Base-by-base conservation (phyloP, 1,140 invertebrate species). In the Helicoverpa armigera region DNA sequence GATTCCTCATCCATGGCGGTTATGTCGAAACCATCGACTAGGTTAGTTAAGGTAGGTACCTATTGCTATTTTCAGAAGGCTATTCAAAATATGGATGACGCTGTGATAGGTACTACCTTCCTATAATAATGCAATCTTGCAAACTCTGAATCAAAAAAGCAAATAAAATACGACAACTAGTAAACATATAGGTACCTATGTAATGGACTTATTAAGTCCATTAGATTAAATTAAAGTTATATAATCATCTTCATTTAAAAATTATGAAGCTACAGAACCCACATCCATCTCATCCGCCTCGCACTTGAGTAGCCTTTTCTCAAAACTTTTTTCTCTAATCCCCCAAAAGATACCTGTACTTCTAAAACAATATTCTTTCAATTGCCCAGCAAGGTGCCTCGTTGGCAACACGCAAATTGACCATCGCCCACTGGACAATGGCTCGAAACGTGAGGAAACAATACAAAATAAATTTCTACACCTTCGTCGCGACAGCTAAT, bases 311-410 rank as follows among this genome's bases (percentile, higher is more conserved):
- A 5, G 10, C 13, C 56, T 51, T 63, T 75, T 60, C 51, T 3
- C n/a, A 29, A n/a, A 58, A 0, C 2, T 23, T 35, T 53, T 70
- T 51, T 48, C 58, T 31, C 5, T 43, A 31, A 43, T 50, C 31
- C 35, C 12, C n/a, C 63, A 69, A 91, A 92, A 89, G 84, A 81
- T 94, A 93, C 93, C 92, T 92, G 93, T 91, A 83, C 13, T 43
- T 87, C 80, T 88, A 87, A 91, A 88, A 94, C 91, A 94, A 92
- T 90, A 88, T 89, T 88, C 86, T 79, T 75, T 84, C 89, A 92
- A 93, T 94, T 93, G 89, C 84, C 78, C 84, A 70, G 87, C 89
- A 89, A 89, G 91, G 91, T 90, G 89, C 78, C 88, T 89, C 81
- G 87, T 88, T 87, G 83, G 76, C 63, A 67, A 67, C 31, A 67